A percentile compares a stretch with the other conserved stretches of the same genome.
Conservation (phyloP, 1,140 invertebrate genomes). For the Anastrepha ludens region DNA sequence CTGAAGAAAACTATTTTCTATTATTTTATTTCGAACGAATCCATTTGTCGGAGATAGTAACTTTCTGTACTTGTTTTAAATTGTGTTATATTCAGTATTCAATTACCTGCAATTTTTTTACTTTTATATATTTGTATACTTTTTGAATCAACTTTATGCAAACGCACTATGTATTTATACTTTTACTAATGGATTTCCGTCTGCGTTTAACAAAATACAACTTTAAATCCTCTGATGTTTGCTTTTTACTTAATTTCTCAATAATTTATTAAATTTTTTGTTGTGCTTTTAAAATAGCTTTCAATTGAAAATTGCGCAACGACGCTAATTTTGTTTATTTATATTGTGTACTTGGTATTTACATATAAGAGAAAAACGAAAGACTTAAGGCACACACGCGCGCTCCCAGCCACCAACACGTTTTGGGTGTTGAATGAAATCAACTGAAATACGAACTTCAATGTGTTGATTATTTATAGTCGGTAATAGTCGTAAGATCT, state of each 20-base stretch:
- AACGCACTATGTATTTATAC: no score
- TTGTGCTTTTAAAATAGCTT: neutral
- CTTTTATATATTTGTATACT: no score
- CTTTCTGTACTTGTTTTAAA: no score
- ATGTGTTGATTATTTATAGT: slow-evolving; percentile 31
- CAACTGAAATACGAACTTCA: neutral
- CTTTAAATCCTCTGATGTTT: neutral
- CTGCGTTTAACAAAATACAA: neutral
- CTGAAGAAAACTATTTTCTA: no score
- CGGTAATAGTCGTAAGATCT: neutral
- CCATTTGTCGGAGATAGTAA: no score
- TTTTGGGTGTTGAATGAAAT: slow-evolving; percentile 6
- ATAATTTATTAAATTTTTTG: neutral
- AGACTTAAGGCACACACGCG: slow-evolving; percentile 34
- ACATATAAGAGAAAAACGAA: slow-evolving; percentile 3
- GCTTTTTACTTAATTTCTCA: neutral
- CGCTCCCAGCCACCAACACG: neutral
- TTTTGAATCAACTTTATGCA: no score
- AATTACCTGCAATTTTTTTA: no score
- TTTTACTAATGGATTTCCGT: no score
- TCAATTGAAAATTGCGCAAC: neutral
- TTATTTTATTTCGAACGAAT: no score
- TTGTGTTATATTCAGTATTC: no score
- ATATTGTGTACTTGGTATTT: neutral
- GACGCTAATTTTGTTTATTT: neutral